Evolutionary conservation across 1,140 invertebrate species (phyloP).

Genomic region (Pachypeltis micranthus): DNA sequence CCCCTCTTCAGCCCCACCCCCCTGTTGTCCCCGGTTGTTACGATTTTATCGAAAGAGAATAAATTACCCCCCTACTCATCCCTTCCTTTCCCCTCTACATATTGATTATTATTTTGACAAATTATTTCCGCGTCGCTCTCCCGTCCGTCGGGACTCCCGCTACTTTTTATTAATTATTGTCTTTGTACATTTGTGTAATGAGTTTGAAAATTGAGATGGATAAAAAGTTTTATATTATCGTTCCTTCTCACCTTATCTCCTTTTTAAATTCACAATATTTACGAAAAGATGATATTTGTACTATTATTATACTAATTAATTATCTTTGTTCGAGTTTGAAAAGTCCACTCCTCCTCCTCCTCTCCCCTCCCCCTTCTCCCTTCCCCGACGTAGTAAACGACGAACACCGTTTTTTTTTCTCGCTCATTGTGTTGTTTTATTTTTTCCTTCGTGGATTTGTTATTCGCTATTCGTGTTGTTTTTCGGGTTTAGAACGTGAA

Average conservation of each 20-base stretch:
- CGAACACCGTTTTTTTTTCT: no score
- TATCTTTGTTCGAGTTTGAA: no score
- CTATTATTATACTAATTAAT: background rate
- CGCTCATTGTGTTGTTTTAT: no score
- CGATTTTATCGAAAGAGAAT: no score
- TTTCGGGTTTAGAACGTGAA: no score
- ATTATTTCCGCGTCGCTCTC: background rate
- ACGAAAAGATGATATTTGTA: background rate
- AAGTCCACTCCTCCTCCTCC: no score
- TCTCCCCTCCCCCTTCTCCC: no score
- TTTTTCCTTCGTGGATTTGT: no score
- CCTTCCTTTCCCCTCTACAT: background rate
- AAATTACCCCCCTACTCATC: background rate
- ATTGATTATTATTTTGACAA: background rate
- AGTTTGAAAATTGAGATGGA: background rate
- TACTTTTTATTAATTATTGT: background rate
- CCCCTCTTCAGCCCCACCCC: no score
- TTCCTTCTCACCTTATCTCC: constrained; percentile 5
- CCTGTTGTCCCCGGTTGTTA: no score
- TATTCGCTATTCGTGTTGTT: no score
- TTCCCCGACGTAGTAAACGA: no score
- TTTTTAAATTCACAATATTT: constrained; percentile 9
- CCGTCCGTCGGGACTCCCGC: background rate
- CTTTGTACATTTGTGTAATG: constrained; percentile 9
- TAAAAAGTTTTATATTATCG: constrained; percentile 7